phyloP scores from a whole-genome alignment of 2,113 vertebrate genomes.

The Dromas ardeola region DNA sequence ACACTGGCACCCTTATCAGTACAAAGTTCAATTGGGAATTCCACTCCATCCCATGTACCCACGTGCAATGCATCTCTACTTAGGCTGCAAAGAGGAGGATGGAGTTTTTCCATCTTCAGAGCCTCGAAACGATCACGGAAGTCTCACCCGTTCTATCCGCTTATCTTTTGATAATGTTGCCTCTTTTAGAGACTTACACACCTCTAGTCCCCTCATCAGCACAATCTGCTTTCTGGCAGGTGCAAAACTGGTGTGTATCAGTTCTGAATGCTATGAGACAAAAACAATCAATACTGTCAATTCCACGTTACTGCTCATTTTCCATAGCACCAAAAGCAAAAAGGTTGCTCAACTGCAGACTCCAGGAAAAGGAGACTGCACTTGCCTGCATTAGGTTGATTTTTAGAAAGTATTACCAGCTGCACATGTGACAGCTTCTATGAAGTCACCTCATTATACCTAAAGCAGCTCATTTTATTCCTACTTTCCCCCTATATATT shows the following conservation, averaged over 20 bases:
- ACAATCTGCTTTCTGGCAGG: not conserved
- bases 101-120: not conserved
- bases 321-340: not conserved
- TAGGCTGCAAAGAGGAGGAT: not conserved
- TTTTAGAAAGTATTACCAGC: not conserved
- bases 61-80: not conserved
- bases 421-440: not conserved
- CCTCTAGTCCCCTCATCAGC: not conserved
- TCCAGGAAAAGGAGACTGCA: not conserved
- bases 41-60: not conserved
- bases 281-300: not conserved
- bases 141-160: not conserved
- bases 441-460: not conserved
- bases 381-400: not conserved
- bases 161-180: not conserved
- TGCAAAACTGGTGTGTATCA: accelerated
- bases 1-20: not conserved
- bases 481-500: not conserved
- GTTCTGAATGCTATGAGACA: not conserved
- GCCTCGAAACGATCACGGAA: not conserved
- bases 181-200: not conserved
- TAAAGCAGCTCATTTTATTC: not conserved
- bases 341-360: not conserved
- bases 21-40: not conserved
- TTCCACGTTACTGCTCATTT: not conserved